A percentile compares a stretch with the other conserved stretches of the same genome.
Evolutionary conservation across 1,140 invertebrate species (phyloP).

Genomic region (Radopholus similis): DNA sequence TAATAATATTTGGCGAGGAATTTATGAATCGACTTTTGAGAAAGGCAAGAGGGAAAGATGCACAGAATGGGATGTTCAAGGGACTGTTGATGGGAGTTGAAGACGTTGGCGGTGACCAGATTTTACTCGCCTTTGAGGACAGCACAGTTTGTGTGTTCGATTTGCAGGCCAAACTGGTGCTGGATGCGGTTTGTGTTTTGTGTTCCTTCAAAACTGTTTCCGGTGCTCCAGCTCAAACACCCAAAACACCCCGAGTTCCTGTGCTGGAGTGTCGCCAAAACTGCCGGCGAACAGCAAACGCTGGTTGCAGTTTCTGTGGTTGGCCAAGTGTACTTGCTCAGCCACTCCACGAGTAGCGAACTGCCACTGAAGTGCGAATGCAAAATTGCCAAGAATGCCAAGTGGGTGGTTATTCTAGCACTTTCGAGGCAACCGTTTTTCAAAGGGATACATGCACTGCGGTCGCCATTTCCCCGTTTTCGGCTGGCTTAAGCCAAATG

Average conservation of each 20-base stretch:
- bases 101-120: neutral
- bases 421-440: neutral
- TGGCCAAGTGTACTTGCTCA: conserved; percentile 16
- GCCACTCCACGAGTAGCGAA: neutral
- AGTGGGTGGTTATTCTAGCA: neutral
- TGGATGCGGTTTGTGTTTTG: conserved; percentile 1
- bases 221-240: neutral
- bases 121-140: conserved; percentile 10
- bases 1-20: neutral
- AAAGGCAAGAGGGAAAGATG: neutral
- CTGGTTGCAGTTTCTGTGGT: conserved; percentile 12
- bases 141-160: conserved; percentile 16
- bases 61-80: neutral
- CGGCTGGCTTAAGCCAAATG: neutral
- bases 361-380: neutral
- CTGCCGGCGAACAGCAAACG: neutral
- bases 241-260: conserved; percentile 6
- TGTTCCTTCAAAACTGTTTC: too few species aligned
- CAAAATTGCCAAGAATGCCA: conserved; percentile 3
- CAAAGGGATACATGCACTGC: neutral
- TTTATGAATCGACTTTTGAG: neutral
- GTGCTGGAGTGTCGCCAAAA: neutral
- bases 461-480: neutral
- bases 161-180: neutral
- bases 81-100: conserved; percentile 13